phyloP scores from a whole-genome alignment of 2,113 vertebrate species.

The Eptesicus fuscus region DNA sequence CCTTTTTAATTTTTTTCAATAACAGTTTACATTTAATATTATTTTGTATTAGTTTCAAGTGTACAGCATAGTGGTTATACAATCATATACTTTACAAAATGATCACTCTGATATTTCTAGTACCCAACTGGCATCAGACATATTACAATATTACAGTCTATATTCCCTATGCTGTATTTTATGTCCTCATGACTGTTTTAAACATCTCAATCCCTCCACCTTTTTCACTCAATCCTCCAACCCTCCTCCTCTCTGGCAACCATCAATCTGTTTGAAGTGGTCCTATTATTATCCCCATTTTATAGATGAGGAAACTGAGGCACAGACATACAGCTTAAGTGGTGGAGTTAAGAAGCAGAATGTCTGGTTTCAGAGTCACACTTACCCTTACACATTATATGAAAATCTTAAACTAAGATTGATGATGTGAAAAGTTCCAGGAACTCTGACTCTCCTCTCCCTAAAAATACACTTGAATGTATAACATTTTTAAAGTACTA shows the following conservation, averaged over 20 bases:
- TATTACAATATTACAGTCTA: neutral
- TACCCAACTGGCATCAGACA: neutral
- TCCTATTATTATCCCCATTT: neutral
- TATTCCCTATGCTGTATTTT: neutral
- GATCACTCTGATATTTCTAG: neutral
- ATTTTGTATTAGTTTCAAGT: neutral
- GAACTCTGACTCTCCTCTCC: neutral
- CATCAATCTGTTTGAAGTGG: neutral
- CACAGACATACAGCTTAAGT: neutral
- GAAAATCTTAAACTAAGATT: neutral
- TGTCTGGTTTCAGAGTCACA: neutral
- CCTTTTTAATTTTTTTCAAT: neutral
- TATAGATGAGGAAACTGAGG: neutral
- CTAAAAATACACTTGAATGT: conserved; percentile 1
- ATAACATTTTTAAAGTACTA: neutral
- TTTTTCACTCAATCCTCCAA: neutral
- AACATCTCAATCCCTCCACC: neutral
- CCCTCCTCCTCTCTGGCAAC: neutral
- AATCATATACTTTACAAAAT: neutral
- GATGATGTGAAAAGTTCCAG: neutral
- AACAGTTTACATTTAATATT: neutral
- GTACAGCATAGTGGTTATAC: neutral
- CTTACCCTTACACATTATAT: neutral
- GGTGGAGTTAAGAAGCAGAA: neutral
- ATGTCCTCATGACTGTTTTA: neutral